Conservation (phyloP, 2,888 invertebrate species). For the Dyspetes luteomarginatus region DNA sequence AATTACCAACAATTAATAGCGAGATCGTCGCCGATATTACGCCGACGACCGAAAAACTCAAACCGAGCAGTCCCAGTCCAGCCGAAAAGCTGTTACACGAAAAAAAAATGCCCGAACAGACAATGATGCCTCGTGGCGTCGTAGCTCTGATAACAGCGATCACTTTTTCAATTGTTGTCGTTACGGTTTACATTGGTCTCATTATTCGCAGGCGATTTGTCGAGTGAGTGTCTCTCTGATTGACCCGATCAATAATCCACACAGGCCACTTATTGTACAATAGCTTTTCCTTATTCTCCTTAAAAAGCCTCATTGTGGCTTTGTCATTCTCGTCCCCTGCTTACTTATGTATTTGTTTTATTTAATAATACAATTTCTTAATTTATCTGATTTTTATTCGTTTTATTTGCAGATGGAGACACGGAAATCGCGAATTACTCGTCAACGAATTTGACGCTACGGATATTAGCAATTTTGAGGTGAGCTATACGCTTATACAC, state of each 20-base stretch:
- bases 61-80: constrained; percentile 31
- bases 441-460: constrained; percentile 83
- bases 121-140: constrained; percentile 73
- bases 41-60: background rate
- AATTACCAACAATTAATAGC: background rate
- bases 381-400: constrained; percentile 8
- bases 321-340: too few species aligned
- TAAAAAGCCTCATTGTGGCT: too few species aligned
- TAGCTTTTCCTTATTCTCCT: too few species aligned
- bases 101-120: constrained; percentile 40
- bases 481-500: constrained; percentile 71
- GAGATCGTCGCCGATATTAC: background rate
- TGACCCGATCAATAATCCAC: background rate
- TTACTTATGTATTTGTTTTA: too few species aligned
- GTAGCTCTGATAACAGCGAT: constrained; percentile 76
- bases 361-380: too few species aligned
- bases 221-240: constrained; percentile 80
- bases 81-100: constrained; percentile 45
- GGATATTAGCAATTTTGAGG: constrained; percentile 83
- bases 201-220: constrained; percentile 83
- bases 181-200: constrained; percentile 81
- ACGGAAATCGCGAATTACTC: constrained; percentile 83
- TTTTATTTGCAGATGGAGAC: constrained; percentile 76
- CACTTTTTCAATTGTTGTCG: constrained; percentile 78
- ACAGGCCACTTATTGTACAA: too few species aligned